Evolutionary conservation across 1,140 invertebrate species (phyloP), one percentile per base, ranked within the genome.

Genomic region (Drosophila mauritiana): DNA sequence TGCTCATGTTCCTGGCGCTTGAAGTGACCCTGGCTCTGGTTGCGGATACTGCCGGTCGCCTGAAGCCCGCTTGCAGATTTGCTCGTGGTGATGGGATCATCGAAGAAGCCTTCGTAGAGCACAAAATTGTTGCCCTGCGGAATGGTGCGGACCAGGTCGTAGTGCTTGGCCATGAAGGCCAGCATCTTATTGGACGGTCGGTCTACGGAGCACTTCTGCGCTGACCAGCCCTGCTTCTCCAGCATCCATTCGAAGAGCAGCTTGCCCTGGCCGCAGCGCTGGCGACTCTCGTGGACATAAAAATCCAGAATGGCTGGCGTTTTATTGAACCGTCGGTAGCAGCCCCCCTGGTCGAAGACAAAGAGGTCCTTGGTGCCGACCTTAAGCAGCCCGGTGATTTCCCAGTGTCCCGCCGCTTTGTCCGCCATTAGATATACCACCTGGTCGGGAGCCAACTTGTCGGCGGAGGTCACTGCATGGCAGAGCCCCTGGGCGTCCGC

Each of bases 111-210:
- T 57, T 95, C 94, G 91, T 95, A 98, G 20, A 98, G 94, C 0
- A 97, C 96, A 93, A 97, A 98, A 91, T 97, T 97, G 90, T 98
- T 97, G 68, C 95, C 95, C 92, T 98, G 97, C n/a, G 95, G 95
- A 69, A 97, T 94, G n/a, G 95, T 93, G 51, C 94, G 93, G 13
- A 92, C 92, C 8, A 98, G 93, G 3, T 54, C 93, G 85, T 97
- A 98, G 92, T 98, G 96, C 91, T 97, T 97, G 6, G 93, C 93
- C 1, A 98, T 92, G 92, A 98, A 98, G 13, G 94, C 94, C 13
- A 96, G 92, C 82, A 98, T 96, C 90, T 97, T 98, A 10, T 94
- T 93, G 0, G 97, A 98, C 0, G 98, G 98, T 40, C 96, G 94
- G 92, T 98, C 97, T 63, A 98, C 96, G 1, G 98, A 97, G 57